phyloP scores from a whole-genome alignment of 2,113 vertebrate genomes.

The Lonchura striata region DNA sequence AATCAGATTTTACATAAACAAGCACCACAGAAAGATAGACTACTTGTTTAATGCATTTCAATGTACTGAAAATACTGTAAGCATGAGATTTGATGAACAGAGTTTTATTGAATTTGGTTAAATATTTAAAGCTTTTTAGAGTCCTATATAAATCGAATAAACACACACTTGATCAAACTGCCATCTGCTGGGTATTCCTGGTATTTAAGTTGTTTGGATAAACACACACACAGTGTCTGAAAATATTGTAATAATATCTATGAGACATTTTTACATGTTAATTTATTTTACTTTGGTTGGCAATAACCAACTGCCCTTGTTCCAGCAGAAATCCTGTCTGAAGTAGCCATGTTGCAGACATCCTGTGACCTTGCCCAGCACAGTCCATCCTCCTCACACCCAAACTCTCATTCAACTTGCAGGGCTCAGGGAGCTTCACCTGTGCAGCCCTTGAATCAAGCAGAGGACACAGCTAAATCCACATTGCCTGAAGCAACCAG shows the following conservation, averaged over 20 bases:
- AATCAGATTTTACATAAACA: background rate
- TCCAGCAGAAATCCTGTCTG: background rate
- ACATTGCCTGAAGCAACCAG: background rate
- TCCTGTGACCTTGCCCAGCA: too few species aligned
- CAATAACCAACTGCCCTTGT: background rate
- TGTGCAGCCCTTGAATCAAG: background rate
- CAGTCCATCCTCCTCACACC: rapidly evolving
- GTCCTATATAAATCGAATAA: constrained; percentile 18
- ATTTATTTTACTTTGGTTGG: background rate
- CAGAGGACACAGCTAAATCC: background rate
- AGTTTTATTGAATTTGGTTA: constrained; percentile 66
- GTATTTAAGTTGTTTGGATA: background rate
- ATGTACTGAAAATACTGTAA: constrained; percentile 45
- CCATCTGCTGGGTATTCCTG: constrained; percentile 73
- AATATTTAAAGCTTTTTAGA: constrained; percentile 66
- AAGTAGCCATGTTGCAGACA: background rate
- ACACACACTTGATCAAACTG: constrained; percentile 70
- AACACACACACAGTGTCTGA: background rate
- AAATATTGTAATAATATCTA: background rate
- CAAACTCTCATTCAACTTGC: background rate
- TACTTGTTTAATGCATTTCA: constrained; percentile 15
- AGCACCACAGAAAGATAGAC: background rate
- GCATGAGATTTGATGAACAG: constrained; percentile 60
- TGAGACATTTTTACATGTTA: background rate
- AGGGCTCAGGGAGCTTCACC: background rate